A percentile compares a stretch with the other conserved stretches of the same genome.
Evolutionary conservation across 2,888 invertebrate species (phyloP).

Genomic region (Automeris io): DNA sequence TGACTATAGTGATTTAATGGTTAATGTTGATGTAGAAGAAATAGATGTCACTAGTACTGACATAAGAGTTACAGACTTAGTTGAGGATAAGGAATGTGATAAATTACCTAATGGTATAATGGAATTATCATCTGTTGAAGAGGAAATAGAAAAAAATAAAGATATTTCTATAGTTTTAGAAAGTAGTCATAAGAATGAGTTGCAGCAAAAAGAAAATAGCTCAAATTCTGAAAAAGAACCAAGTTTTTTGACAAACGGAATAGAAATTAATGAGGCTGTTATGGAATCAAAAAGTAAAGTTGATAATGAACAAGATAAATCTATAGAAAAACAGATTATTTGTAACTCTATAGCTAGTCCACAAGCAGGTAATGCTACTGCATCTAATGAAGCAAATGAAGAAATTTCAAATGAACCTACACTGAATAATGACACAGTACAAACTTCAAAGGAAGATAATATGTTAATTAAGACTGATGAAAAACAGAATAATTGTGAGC

Average conservation of each 20-base stretch:
- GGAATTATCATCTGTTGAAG: neutral
- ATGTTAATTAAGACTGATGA: neutral
- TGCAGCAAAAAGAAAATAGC: constrained; percentile 7
- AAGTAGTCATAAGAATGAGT: constrained; percentile 1
- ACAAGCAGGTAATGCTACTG: constrained; percentile 6
- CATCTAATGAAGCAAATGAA: constrained; percentile 6
- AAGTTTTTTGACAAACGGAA: constrained; percentile 9
- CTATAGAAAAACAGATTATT: constrained; percentile 7
- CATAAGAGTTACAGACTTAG: neutral
- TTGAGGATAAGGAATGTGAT: constrained; percentile 3
- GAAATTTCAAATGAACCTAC: constrained; percentile 4
- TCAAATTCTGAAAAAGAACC: constrained; percentile 2
- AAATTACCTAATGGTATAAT: constrained; percentile 3
- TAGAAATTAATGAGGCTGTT: constrained; percentile 9
- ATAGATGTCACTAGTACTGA: constrained; percentile 26
- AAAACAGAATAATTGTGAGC: neutral
- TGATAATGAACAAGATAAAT: constrained; percentile 13
- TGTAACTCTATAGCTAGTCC: neutral
- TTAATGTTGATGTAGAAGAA: constrained; percentile 40
- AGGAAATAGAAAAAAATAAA: neutral
- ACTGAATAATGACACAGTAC: constrained; percentile 7
- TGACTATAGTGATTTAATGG: constrained; percentile 78
- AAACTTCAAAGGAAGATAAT: neutral
- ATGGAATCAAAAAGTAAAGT: constrained; percentile 15
- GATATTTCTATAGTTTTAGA: neutral